Percentiles rank a stretch among this genome's conserved stretches.
Conservation (phyloP, 2,797 vertebrate species). For the Lacerta agilis region DNA sequence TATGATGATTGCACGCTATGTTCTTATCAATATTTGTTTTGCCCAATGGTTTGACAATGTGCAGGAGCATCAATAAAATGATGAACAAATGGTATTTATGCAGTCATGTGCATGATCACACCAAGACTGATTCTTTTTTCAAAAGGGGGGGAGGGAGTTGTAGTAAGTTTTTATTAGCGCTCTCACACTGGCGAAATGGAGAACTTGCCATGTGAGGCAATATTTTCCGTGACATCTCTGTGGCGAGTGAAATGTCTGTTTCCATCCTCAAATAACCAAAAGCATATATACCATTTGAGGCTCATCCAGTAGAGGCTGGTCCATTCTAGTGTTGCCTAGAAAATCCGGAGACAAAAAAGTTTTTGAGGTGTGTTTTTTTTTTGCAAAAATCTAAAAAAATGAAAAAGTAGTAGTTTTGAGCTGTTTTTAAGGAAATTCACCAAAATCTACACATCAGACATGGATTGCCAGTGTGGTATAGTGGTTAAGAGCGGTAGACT, state of each 20-base stretch:
- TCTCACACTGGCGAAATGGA: neutral
- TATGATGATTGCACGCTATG: neutral
- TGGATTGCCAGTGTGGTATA: no score
- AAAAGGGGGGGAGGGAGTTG: rapidly evolving
- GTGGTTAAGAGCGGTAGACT: no score
- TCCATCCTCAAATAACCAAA: neutral
- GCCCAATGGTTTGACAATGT: neutral
- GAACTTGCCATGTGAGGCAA: neutral
- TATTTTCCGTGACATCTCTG: neutral
- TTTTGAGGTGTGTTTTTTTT: no score
- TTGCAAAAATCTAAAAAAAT: no score
- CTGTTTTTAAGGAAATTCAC: no score
- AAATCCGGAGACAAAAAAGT: no score
- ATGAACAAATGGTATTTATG: neutral
- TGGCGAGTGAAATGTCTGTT: neutral
- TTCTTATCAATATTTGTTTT: neutral
- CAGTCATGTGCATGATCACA: neutral
- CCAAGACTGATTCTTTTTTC: no score
- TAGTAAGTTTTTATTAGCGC: neutral
- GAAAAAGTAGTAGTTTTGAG: no score
- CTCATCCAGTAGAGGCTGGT: neutral
- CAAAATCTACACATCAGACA: no score
- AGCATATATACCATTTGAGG: no score
- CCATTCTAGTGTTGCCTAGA: no score
- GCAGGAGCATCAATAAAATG: neutral